A percentile compares a stretch with the other conserved stretches of the same genome.
Conservation (phyloP, 2,113 vertebrate species). For the Corythaeola cristata region DNA sequence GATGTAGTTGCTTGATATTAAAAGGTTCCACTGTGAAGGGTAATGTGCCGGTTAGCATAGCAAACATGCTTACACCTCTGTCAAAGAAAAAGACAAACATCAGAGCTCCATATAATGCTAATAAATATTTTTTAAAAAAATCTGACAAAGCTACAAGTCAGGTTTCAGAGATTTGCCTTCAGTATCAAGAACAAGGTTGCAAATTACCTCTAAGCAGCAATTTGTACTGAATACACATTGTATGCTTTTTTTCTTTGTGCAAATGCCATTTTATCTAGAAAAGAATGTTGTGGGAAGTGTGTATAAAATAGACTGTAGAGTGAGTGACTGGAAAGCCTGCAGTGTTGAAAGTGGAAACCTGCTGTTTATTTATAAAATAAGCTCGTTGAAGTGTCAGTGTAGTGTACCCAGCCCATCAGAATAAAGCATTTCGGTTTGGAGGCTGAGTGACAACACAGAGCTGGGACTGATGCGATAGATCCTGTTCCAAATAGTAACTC, state of each 20-base stretch:
- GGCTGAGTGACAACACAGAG: conserved; percentile 31
- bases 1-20: conserved; percentile 85
- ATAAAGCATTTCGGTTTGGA: conserved; percentile 4
- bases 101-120: neutral
- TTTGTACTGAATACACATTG: neutral
- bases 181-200: neutral
- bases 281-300: neutral
- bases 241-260: neutral
- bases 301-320: neutral
- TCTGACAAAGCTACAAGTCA: neutral
- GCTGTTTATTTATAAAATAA: conserved; percentile 56
- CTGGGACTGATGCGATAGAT: conserved; percentile 28
- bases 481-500: conserved; percentile 46
- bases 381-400: conserved; percentile 18
- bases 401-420: conserved; percentile 7
- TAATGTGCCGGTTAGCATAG: conserved; percentile 83
- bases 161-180: neutral
- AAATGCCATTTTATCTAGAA: neutral
- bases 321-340: conserved; percentile 9
- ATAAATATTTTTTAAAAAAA: neutral
- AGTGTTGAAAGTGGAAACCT: conserved; percentile 52
- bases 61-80: conserved; percentile 84
- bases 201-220: neutral
- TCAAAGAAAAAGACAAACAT: conserved; percentile 11
- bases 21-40: conserved; percentile 83